Conservation (phyloP, 2,113 vertebrate species). For the Pogonocichla stellata region DNA sequence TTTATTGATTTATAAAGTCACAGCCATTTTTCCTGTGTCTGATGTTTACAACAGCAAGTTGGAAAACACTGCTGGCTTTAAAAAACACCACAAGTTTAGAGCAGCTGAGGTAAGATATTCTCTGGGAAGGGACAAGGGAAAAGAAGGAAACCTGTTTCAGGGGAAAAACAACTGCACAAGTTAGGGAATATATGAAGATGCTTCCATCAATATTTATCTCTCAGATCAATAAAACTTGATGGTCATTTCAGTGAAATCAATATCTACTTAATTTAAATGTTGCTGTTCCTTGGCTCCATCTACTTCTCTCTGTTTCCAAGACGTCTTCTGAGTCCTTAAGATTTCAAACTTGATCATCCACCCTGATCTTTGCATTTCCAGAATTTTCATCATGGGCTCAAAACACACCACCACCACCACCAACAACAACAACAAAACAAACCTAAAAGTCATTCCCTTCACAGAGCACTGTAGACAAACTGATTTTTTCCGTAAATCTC, state of each 20-base stretch:
- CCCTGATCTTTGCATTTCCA: not conserved
- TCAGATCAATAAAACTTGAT: not conserved
- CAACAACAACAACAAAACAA: not conserved
- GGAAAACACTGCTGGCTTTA: not conserved
- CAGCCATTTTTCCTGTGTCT: conserved; percentile 13
- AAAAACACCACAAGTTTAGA: not conserved
- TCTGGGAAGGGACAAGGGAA: not conserved
- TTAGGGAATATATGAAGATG: not conserved
- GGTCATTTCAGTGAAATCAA: not conserved
- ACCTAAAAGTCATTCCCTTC: not conserved
- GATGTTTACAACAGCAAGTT: not conserved
- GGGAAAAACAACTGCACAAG: not conserved
- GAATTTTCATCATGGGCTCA: not conserved
- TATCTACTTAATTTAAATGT: not conserved
- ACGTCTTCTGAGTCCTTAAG: not conserved
- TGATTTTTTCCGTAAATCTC: not conserved
- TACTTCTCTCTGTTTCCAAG: not conserved
- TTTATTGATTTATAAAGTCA: conserved; percentile 40
- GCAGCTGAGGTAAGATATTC: not conserved
- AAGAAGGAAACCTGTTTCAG: not conserved
- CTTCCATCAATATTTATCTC: conserved; percentile 19
- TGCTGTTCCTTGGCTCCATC: not conserved
- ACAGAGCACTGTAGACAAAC: not conserved
- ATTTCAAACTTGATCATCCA: not conserved
- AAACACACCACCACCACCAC: not conserved